Conservation (phyloP, 2,113 vertebrate species). For the Pedionomus torquatus region DNA sequence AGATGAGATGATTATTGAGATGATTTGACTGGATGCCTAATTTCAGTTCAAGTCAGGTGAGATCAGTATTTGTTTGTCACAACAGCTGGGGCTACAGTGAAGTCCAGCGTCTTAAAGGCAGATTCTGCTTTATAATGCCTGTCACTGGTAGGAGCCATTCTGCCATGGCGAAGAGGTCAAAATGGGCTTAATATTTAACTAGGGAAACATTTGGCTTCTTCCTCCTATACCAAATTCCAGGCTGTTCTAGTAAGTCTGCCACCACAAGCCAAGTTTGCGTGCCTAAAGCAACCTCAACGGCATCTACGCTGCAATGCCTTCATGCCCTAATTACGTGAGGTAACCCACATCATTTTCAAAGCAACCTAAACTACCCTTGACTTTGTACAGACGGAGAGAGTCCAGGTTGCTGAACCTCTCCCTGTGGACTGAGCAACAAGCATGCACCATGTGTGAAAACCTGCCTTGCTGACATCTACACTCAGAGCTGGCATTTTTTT, state of each 20-base stretch:
- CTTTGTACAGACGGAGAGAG: not conserved
- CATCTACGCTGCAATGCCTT: not conserved
- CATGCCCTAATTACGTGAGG: not conserved
- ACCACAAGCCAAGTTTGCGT: not conserved
- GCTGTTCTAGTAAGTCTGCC: not conserved
- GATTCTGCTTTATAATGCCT: not conserved
- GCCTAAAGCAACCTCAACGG: not conserved
- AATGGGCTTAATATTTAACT: slow-evolving; percentile 21
- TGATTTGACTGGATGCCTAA: not conserved
- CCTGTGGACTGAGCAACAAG: not conserved
- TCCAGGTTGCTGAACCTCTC: not conserved
- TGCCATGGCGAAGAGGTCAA: not conserved
- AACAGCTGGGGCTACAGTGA: not conserved
- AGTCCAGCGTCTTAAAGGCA: not conserved
- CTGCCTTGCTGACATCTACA: not conserved
- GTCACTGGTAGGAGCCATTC: not conserved
- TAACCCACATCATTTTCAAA: not conserved
- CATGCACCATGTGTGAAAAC: not conserved
- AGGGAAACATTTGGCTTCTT: not conserved
- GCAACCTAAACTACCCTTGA: not conserved
- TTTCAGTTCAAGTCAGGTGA: not conserved
- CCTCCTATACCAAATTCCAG: not conserved
- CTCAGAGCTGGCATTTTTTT: not conserved
- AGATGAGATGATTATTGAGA: too few relatives aligned
- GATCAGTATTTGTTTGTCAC: not conserved